Base-by-base conservation (phyloP, 2,113 vertebrate genomes). In the Chaetops frenatus region DNA sequence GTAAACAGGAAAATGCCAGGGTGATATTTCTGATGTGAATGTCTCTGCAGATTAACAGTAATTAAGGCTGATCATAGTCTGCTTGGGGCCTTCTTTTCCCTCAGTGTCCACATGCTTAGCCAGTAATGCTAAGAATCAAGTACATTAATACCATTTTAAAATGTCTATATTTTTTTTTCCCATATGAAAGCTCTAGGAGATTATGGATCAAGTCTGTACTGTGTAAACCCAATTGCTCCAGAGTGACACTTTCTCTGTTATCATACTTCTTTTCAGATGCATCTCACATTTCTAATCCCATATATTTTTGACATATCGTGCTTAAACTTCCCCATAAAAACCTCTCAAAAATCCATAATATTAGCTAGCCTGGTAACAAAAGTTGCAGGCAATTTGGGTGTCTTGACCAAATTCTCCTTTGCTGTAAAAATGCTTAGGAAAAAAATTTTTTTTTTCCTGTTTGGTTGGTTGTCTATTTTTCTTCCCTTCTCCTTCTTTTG, bases 1-100 rank as follows among this genome's bases (percentile, higher is more conserved):
- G 94, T 91, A 94, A 95, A 95, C 85, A 90, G 66, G 84, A 77
- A 97, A 95, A 96, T 95, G 93, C 91, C 92, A 97, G 81, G 58
- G 81, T 97, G 90, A 29, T 97, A 95, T 95, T 96, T 96, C 85
- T 73, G 38, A 82, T 44, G 58, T 31, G 91, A 90, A 91, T 3
- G 17, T 77, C 81, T 92, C 84, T 80, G 85, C 66, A 91, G 78
- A 94, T 94, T 92, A 95, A 54, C 74, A 82, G 64, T 90, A 96
- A 96, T 96, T 96, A 97, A 92, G 86, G 12, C 48, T 86, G 47
- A 38, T 33, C 4, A 83, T 62, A 47, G 64, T 58, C 62, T 87
- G 35, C 38, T 28, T 82, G 50, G 45, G 27, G 20, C 56, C 82
- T 77, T 91, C 29, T 91, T 80, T 47, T 47, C 42, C 53, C 33